Evolutionary conservation across 2,113 vertebrate genomes (phyloP).

Genomic region (Genyomyrus donnyi): DNA sequence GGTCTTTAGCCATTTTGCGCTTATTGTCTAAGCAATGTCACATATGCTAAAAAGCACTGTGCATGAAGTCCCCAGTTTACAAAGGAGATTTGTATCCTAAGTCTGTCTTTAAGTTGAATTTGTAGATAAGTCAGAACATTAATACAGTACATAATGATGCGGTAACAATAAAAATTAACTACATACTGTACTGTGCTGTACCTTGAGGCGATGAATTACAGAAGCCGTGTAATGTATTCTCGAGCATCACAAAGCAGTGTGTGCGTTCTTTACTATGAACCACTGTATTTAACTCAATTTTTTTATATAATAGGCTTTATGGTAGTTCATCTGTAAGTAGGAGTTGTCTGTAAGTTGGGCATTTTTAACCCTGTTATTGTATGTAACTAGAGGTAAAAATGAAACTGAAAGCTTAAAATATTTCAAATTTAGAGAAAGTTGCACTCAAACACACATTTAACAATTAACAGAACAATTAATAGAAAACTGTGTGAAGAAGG

Average conservation of each 20-base stretch:
- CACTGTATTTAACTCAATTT: not conserved
- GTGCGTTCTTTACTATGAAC: not conserved
- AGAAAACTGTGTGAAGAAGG: not conserved
- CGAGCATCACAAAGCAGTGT: not conserved
- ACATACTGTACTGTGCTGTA: not conserved
- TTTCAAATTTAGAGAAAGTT: not conserved
- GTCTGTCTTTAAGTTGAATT: not conserved
- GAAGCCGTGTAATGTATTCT: not conserved
- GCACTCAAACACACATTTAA: not conserved
- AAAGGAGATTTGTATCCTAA: not conserved
- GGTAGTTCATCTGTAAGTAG: not conserved
- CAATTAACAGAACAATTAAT: not conserved
- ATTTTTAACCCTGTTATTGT: not conserved
- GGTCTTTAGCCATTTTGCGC: not conserved
- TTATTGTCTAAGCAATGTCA: not conserved
- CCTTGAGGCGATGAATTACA: not conserved
- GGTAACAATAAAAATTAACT: not conserved
- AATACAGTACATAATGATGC: not conserved
- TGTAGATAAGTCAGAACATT: not conserved
- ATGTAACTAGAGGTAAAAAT: not conserved
- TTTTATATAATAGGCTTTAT: not conserved
- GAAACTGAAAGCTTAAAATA: not conserved
- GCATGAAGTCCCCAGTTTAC: not conserved
- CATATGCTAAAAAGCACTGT: not conserved
- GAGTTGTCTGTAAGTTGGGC: not conserved